Conservation (phyloP, 92 coral and sea anemone species). For the Phymanthus crucifer region DNA sequence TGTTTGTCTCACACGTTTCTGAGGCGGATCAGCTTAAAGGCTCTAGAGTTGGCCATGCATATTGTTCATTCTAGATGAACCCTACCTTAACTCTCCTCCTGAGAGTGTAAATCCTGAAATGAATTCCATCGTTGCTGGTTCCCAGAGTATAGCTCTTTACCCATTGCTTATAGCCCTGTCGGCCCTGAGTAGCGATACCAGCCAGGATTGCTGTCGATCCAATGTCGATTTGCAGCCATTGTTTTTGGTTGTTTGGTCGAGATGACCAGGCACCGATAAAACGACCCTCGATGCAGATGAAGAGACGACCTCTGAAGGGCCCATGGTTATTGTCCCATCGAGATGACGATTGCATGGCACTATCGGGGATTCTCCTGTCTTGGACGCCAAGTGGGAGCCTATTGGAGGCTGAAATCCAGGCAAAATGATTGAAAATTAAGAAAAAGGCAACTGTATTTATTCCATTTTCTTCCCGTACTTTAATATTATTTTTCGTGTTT, state of each 20-base stretch:
- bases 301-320: conserved; percentile 60
- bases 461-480: too few relatives aligned
- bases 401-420: conserved; percentile 35
- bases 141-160: conserved; percentile 67
- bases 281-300: conserved; percentile 48
- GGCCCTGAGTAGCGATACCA: conserved; percentile 83
- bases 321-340: conserved; percentile 60
- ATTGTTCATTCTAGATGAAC: not conserved
- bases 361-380: conserved; percentile 67
- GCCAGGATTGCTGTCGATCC: conserved; percentile 53
- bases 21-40: too few relatives aligned
- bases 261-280: conserved; percentile 89
- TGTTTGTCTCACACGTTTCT: not conserved
- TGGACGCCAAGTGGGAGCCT: conserved; percentile 80
- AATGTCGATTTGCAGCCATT: conserved; percentile 84
- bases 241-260: conserved; percentile 45
- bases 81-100: conserved; percentile 72
- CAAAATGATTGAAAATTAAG: not conserved
- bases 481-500: not conserved
- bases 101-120: conserved; percentile 54
- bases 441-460: not conserved
- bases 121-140: conserved; percentile 58
- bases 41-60: too few relatives aligned
- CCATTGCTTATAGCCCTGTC: conserved; percentile 72
- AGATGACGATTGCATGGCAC: conserved; percentile 71